Base-by-base conservation (phyloP, 92 coral and sea anemone genomes). In the Scolanthus callimorphus region DNA sequence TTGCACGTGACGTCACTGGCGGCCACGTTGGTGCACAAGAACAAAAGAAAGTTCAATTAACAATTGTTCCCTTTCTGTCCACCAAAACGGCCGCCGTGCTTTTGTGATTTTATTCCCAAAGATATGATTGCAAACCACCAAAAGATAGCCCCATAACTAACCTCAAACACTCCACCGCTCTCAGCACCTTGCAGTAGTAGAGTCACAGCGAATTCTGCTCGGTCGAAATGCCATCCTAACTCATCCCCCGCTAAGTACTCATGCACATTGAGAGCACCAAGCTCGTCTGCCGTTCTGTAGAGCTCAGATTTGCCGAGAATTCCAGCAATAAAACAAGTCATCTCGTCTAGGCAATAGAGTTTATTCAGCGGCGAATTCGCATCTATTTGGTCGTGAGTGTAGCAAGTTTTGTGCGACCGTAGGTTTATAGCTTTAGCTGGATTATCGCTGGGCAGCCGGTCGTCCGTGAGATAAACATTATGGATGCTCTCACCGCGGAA, bases 171-270 rank as follows among this genome's bases (percentile, higher is more conserved):
- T 2, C 79, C 85, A 0, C 85, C 85, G 13, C 20, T 51, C 21
- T 57, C 43, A 15, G 85, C 76, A 22, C 54, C 62, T 60, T 79
- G 85, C 20, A 79, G 62, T n/a, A 79, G 74, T 23, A 79, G 53
- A 1, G 79, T 79, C 19, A 64, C 79, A 21, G 85, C 78, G 59
- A 71, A 79, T 51, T 79, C 64, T n/a, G 69, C 74, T 4, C 75
- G 49, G 65, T 79, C 85, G 31, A 79, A 79, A 64, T 79, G 85
- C 85, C 85, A 78, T 49, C 65, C 65, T 0, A 69, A 53, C 31
- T 63, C 66, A 22, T 78, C 74, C 3, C 67, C 61, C 29, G 39
- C 69, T 19, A 25, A 15, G 63, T 76, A 76, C 11, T 45, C 44
- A 4, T 76, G 82, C 1, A 76, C 69, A 31, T 59, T 67, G 12